Conservation (phyloP, 1,140 invertebrate genomes). For the Homalodisca vitripennis region DNA sequence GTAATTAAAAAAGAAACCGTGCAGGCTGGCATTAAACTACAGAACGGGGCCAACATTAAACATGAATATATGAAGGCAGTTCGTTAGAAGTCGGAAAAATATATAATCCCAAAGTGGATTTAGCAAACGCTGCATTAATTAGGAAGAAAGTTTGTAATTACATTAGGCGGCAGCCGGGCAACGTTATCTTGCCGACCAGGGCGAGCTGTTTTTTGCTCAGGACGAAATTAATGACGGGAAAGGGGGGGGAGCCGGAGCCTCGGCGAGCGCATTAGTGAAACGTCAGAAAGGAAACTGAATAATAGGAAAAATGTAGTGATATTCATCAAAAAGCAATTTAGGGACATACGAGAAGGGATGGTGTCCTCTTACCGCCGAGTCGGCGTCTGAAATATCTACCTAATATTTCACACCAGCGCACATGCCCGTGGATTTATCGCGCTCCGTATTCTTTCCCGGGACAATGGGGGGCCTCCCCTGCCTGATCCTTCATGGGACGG, state of each 20-base stretch:
- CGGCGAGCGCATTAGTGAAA: conserved; percentile 17
- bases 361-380: conserved; percentile 19
- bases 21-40: no score
- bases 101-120: conserved; percentile 23
- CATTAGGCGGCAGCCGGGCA: conserved; percentile 13
- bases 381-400: conserved; percentile 23
- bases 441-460: conserved; percentile 20
- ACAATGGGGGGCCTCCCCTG: neutral
- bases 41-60: neutral
- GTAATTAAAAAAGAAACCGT: no score
- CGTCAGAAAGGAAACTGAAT: conserved; percentile 23
- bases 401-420: conserved; percentile 19
- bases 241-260: neutral
- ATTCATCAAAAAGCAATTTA: conserved; percentile 26
- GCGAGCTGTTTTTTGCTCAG: neutral
- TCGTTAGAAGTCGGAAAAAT: conserved; percentile 12
- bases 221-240: conserved; percentile 19
- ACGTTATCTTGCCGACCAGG: conserved; percentile 9
- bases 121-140: conserved; percentile 18
- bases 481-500: conserved; percentile 1
- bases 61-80: neutral
- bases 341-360: conserved; percentile 16
- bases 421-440: conserved; percentile 6
- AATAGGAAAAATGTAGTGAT: conserved; percentile 25
- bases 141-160: conserved; percentile 25